phyloP scores from a whole-genome alignment of 2,797 vertebrate species.

The Cossypha dichroa region DNA sequence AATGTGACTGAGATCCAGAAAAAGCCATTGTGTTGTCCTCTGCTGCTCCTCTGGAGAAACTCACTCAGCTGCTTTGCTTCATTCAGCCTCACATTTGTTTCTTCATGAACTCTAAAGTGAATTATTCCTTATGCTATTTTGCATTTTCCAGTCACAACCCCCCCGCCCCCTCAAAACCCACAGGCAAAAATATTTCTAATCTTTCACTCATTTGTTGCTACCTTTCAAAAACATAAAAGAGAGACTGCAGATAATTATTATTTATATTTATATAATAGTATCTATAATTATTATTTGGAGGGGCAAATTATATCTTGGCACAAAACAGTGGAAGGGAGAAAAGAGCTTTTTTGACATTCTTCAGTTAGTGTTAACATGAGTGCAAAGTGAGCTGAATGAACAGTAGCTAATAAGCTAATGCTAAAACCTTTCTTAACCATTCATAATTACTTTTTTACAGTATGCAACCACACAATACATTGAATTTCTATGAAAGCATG shows the following conservation, averaged over 20 bases:
- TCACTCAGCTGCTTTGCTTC: neutral
- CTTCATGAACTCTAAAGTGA: neutral
- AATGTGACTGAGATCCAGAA: rapidly evolving
- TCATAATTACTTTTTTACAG: neutral
- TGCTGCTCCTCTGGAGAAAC: neutral
- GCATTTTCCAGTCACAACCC: neutral
- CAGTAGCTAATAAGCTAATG: neutral
- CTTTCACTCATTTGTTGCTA: neutral
- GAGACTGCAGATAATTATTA: neutral
- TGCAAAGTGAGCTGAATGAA: neutral
- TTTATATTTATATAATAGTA: neutral
- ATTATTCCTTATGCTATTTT: neutral
- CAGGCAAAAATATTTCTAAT: neutral
- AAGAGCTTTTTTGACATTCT: neutral
- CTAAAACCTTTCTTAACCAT: neutral
- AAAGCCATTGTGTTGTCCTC: neutral
- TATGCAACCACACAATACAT: neutral
- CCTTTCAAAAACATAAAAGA: neutral
- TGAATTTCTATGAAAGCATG: neutral
- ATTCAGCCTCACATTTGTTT: neutral
- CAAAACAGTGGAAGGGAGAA: neutral
- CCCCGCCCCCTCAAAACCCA: rapidly evolving
- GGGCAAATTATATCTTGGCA: neutral
- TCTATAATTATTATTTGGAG: neutral
- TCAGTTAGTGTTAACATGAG: neutral